These are phyloP conservation scores for Platycheirus rosarum DNA, from an alignment of 2,888 invertebrate species.

Conservation along the genomic window DNA sequence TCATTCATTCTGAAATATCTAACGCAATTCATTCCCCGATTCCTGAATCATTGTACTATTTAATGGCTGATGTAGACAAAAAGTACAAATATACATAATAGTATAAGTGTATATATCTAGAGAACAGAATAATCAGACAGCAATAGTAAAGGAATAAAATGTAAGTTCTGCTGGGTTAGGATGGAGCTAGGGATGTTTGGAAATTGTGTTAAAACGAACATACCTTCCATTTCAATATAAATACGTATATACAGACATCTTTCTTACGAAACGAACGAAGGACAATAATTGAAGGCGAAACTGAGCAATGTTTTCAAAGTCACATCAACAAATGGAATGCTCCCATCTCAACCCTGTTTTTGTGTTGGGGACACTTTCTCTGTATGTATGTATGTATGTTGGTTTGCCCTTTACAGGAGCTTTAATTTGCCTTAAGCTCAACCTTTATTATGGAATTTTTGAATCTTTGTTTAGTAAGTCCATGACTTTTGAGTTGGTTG, in stretches of 20 bases:
- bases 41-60: slow-evolving; percentile 31
- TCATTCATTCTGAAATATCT: slow-evolving; percentile 10
- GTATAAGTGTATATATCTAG: neutral
- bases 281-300: slow-evolving; percentile 32
- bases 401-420: slow-evolving; percentile 1
- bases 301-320: slow-evolving; percentile 33
- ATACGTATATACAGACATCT: neutral
- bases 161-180: neutral
- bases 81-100: too few relatives aligned
- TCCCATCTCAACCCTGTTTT: slow-evolving; percentile 3
- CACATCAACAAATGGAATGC: slow-evolving; percentile 42
- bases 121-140: too few relatives aligned
- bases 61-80: slow-evolving; percentile 22
- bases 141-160: slow-evolving; percentile 14
- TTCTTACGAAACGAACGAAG: neutral
- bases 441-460: neutral
- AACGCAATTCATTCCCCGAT: slow-evolving; percentile 26
- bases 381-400: slow-evolving; percentile 2
- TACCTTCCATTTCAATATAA: slow-evolving; percentile 2
- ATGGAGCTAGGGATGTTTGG: slow-evolving; percentile 6
- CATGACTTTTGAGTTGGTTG: slow-evolving; percentile 27
- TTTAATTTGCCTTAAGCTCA: slow-evolving; percentile 5
- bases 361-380: slow-evolving; percentile 26
- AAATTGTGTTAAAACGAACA: slow-evolving; percentile 16
- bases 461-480: slow-evolving; percentile 20